Conservation (phyloP, 2,888 invertebrate genomes). For the Xanthia togata region DNA sequence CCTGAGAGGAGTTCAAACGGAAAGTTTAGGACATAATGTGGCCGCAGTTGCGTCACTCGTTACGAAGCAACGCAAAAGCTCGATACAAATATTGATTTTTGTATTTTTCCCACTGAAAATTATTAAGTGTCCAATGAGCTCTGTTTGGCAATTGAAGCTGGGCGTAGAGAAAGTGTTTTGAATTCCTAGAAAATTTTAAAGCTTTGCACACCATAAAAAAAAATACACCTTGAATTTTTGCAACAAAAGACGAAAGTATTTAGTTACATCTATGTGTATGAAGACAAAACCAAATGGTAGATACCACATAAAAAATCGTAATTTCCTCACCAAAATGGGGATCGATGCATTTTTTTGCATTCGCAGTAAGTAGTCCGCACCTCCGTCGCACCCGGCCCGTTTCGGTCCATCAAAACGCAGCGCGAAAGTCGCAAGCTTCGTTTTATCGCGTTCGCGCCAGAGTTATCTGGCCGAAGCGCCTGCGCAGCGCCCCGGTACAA, state of each 20-base stretch:
- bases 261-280: not conserved
- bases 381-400: conserved; percentile 69
- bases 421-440: conserved; percentile 77
- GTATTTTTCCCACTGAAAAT: not conserved
- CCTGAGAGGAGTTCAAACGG: no score
- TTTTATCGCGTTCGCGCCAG: conserved; percentile 79
- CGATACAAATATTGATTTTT: not conserved
- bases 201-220: not conserved
- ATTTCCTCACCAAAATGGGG: not conserved
- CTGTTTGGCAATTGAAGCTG: not conserved
- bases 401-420: conserved; percentile 78
- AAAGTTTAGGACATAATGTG: not conserved
- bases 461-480: conserved; percentile 73
- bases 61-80: not conserved
- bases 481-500: conserved; percentile 70
- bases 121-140: not conserved
- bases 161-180: not conserved
- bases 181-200: not conserved
- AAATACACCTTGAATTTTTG: not conserved
- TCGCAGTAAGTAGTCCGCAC: conserved; percentile 64
- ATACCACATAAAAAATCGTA: not conserved
- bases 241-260: not conserved
- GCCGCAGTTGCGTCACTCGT: not conserved
- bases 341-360: conserved; percentile 16
- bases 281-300: not conserved